phyloP scores from a whole-genome alignment of 2,888 invertebrate genomes.

The Mycalesis mineus region DNA sequence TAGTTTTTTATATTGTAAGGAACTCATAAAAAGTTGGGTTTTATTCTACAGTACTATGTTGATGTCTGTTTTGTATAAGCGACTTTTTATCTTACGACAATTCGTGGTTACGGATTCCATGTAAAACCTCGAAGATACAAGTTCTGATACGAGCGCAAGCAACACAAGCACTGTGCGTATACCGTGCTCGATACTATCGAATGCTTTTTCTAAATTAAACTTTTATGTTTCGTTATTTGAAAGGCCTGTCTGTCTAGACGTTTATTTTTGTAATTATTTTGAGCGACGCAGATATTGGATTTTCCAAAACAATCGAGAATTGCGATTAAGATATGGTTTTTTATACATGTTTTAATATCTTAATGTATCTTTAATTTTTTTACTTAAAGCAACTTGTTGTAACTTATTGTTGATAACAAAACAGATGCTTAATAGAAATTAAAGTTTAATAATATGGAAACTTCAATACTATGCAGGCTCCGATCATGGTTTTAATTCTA shows the following conservation, averaged over 20 bases:
- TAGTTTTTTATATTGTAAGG: too few relatives aligned
- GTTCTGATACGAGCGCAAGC: conserved; percentile 35
- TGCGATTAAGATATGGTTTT: background rate
- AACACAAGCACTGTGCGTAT: conserved; percentile 33
- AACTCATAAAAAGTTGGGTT: too few relatives aligned
- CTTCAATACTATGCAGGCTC: too few relatives aligned
- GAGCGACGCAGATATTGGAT: background rate
- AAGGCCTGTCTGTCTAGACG: conserved; percentile 38
- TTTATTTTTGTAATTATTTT: conserved; percentile 16
- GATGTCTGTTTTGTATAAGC: background rate
- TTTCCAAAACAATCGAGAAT: background rate
- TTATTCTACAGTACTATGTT: background rate
- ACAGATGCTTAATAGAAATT: too few relatives aligned
- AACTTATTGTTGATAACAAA: too few relatives aligned
- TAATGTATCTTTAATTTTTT: background rate
- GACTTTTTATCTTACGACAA: background rate
- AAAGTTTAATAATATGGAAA: too few relatives aligned
- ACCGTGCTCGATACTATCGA: conserved; percentile 36
- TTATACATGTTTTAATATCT: background rate
- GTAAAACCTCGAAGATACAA: conserved; percentile 39
- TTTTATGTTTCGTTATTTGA: conserved; percentile 36
- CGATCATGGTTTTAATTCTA: too few relatives aligned
- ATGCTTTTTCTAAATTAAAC: conserved; percentile 51
- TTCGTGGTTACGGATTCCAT: background rate
- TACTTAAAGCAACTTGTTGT: too few relatives aligned